Percentiles rank a stretch among this genome's conserved stretches.
phyloP scores from a whole-genome alignment of 2,888 invertebrate genomes.

The Leucophora obtusa region DNA sequence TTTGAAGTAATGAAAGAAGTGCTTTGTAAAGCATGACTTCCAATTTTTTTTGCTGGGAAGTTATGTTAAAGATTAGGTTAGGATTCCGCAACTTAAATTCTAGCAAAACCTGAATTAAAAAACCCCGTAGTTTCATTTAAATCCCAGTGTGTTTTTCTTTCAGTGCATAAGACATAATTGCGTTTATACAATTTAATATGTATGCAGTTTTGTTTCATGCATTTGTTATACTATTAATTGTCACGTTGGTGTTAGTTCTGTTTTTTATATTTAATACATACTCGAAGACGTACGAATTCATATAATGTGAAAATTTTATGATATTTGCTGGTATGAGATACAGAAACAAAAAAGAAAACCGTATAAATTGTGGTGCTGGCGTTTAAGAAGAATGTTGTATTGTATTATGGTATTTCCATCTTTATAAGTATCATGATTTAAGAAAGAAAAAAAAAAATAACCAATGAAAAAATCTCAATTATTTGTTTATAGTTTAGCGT shows the following conservation, averaged over 20 bases:
- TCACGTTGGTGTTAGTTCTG: constrained; percentile 50
- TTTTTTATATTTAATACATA: no score
- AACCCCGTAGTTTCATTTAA: no score
- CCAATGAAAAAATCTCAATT: constrained; percentile 46
- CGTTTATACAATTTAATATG: constrained; percentile 19
- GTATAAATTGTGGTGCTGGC: constrained; percentile 59
- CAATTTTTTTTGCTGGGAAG: no score
- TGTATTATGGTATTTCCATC: constrained; percentile 12
- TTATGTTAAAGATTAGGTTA: no score
- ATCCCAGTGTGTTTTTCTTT: neutral
- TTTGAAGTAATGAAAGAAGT: no score
- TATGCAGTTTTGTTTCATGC: constrained; percentile 22
- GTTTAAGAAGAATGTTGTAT: constrained; percentile 42
- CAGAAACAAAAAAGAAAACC: constrained; percentile 22
- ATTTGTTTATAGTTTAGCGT: constrained; percentile 61
- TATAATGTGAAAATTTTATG: constrained; percentile 55
- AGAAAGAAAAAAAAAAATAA: neutral
- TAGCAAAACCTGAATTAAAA: no score
- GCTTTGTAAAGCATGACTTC: no score
- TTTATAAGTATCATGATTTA: constrained; percentile 26
- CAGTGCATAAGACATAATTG: constrained; percentile 5
- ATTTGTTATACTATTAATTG: constrained; percentile 50
- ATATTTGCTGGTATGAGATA: constrained; percentile 39
- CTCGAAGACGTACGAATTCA: constrained; percentile 5
- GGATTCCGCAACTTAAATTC: no score